Evolutionary conservation across 2,113 vertebrate species (phyloP).

Genomic region (Delphinapterus leucas): DNA sequence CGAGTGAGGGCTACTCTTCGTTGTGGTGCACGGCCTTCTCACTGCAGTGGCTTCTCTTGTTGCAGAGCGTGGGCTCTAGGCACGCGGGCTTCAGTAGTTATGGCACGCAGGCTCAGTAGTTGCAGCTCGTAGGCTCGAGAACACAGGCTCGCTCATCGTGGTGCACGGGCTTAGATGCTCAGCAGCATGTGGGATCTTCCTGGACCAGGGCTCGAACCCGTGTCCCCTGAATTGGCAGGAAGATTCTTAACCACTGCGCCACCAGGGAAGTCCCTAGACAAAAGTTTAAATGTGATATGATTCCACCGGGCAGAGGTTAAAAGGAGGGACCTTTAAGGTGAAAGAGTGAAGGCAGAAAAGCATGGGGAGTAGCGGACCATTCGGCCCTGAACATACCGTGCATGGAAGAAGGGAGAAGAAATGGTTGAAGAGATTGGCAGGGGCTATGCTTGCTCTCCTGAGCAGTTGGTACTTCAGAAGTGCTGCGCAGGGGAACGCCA

Average conservation of each 20-base stretch:
- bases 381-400: background rate
- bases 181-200: no score
- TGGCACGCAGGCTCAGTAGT: no score
- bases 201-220: no score
- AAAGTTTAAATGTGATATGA: background rate
- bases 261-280: background rate
- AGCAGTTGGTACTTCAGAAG: background rate
- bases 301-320: background rate
- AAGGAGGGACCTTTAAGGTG: no score
- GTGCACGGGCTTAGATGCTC: no score
- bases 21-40: no score
- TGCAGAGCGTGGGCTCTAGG: no score
- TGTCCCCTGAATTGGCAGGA: no score
- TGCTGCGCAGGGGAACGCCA: background rate
- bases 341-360: background rate
- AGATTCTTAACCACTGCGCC: no score
- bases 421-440: background rate
- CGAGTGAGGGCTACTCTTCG: accelerated
- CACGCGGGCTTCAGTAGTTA: accelerated
- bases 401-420: background rate
- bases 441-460: background rate
- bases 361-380: accelerated
- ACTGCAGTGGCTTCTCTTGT: no score
- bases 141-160: no score
- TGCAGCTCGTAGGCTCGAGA: no score